Base-by-base conservation (phyloP, 2,113 vertebrate genomes). In the Mesitornis unicolor region DNA sequence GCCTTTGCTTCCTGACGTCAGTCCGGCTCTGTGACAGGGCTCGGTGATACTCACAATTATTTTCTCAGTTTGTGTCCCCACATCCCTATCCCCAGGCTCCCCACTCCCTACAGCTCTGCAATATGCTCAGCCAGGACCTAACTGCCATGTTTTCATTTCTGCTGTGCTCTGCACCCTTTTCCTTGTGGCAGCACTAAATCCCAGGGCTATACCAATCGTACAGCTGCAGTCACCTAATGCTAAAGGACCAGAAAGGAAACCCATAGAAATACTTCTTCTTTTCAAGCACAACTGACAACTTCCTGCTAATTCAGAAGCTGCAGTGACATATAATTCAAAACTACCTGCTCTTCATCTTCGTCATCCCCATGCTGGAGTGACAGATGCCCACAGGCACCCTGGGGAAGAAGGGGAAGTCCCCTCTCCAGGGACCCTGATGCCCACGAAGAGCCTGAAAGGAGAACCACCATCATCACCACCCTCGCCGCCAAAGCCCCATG, bases 91-190 rank as follows among this genome's bases (percentile, higher is more conserved):
- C 80, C 76, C 50, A 57, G 64, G 87, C 81, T 47, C 60, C 20
- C 69, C 0, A 7, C 71, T 84, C 59, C 86, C 83, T 9, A 19
- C 84, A 57, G 91, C 84, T 84, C 89, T 54, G 73, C 89, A 77
- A 26, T 54, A 45, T 21, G 81, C 60, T 81, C 80, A n/a, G 77
- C 22, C 11, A 4, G 60, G 47, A 51, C 74, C n/a, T 1, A 38
- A 59, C 84, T 93, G 92, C 87, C 92, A 93, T 78, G 69, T 89
- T 89, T 76, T 21, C 48, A 68, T 85, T 75, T 87, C 56, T 13
- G 65, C 91, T 10, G 9, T 2, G 43, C 79, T 78, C 92, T 13
- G 26, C 68, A 45, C 36, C 74, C 89, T 1, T 13, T 60, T 88
- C 76, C 85, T 54, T 74, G 36, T 40, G 76, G 47, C 82, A 31